These are phyloP conservation scores for Lithobates pipiens DNA, from an alignment of 2,797 vertebrate species.

Conservation along the genomic window DNA sequence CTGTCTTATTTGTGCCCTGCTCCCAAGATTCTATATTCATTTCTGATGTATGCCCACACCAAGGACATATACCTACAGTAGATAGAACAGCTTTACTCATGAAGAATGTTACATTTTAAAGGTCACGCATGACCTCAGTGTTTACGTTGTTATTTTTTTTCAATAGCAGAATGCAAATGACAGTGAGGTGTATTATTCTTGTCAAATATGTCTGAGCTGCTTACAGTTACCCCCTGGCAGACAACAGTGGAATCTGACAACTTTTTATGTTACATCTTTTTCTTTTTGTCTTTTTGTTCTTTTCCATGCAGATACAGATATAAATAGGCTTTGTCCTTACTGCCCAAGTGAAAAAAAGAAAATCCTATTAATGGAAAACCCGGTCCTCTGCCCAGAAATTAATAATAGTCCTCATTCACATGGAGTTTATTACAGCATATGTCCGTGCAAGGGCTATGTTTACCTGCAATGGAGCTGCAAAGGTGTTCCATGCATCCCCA, in stretches of 20 bases:
- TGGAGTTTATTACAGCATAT: too few species aligned
- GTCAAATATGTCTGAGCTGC: constrained; percentile 30
- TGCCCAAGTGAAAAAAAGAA: too few species aligned
- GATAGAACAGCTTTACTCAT: constrained; percentile 11
- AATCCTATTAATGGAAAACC: too few species aligned
- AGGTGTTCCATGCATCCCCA: too few species aligned
- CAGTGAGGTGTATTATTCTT: constrained; percentile 31
- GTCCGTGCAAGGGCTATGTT: too few species aligned
- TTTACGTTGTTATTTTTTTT: background rate
- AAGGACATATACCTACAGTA: constrained; percentile 14
- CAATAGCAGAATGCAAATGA: constrained; percentile 7
- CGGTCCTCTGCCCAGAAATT: too few species aligned
- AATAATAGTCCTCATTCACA: too few species aligned
- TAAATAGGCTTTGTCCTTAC: too few species aligned
- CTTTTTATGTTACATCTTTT: too few species aligned
- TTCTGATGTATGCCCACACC: constrained; percentile 12
- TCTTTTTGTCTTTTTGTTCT: background rate
- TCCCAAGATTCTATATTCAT: background rate
- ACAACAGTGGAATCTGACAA: background rate
- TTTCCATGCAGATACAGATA: too few species aligned
- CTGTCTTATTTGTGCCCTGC: too few species aligned
- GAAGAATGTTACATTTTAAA: constrained; percentile 28
- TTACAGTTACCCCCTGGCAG: constrained; percentile 31
- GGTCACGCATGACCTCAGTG: constrained; percentile 29
- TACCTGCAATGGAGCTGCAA: too few species aligned